A percentile compares a stretch with the other conserved stretches of the same genome.
Evolutionary conservation across 2,797 vertebrate species (phyloP).

Genomic region (Etheostoma nigrum): DNA sequence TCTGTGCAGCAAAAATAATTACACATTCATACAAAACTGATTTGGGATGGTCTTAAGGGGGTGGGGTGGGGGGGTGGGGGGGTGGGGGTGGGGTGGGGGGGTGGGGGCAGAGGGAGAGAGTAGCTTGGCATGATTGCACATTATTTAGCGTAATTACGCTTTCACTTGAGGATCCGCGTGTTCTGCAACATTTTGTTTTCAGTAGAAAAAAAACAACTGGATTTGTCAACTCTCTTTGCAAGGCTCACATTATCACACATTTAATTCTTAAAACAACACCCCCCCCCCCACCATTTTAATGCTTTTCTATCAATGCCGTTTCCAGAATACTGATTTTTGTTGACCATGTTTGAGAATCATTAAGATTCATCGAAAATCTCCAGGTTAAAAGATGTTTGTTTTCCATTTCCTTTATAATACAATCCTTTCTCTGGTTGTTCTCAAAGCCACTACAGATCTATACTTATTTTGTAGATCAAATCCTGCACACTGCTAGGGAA

Average conservation of each 20-base stretch:
- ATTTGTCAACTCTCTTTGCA: slow-evolving; percentile 61
- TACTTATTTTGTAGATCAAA: slow-evolving; percentile 36
- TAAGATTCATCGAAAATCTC: background rate
- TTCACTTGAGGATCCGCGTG: slow-evolving; percentile 64
- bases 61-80: background rate
- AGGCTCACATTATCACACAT: slow-evolving; percentile 43
- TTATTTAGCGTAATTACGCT: slow-evolving; percentile 72
- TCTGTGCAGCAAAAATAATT: slow-evolving; percentile 66
- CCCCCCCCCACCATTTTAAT: slow-evolving; percentile 12
- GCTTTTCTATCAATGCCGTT: slow-evolving; percentile 32
- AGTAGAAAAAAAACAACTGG: slow-evolving; percentile 35
- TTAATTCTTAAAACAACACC: slow-evolving; percentile 20
- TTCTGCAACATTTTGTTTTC: slow-evolving; percentile 55
- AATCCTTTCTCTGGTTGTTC: background rate
- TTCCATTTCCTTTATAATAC: background rate
- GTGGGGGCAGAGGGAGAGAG: background rate
- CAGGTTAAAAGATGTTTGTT: background rate
- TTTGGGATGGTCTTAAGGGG: slow-evolving; percentile 56
- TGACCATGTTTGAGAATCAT: background rate
- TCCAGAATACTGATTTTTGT: slow-evolving; percentile 52
- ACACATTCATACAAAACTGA: slow-evolving; percentile 71
- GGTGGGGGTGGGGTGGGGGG: background rate
- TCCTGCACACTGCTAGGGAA: slow-evolving; percentile 9
- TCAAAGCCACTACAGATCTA: slow-evolving; percentile 13
- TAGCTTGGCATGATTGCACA: slow-evolving; percentile 65